A percentile compares a stretch with the other conserved stretches of the same genome.
Conservation (phyloP, 1,140 invertebrate species). For the Halesus radiatus region DNA sequence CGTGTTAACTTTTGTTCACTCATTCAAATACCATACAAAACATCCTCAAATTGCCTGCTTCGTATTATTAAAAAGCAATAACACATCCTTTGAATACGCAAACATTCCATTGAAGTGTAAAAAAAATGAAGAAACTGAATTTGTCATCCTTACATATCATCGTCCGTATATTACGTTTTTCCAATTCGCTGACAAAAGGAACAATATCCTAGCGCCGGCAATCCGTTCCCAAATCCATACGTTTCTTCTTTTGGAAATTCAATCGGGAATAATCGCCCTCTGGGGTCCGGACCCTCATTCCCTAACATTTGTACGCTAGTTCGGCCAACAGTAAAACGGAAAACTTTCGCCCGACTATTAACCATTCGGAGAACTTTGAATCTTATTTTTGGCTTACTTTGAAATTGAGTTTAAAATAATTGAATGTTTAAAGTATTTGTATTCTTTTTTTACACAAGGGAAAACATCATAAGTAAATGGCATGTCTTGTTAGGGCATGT, state of each 20-base stretch:
- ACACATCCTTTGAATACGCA: background rate
- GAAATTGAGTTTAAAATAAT: too few species aligned
- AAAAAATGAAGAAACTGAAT: conserved; percentile 1
- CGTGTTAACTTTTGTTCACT: too few species aligned
- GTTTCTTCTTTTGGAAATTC: conserved; percentile 25
- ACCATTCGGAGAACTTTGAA: too few species aligned
- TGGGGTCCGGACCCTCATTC: background rate
- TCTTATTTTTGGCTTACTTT: too few species aligned
- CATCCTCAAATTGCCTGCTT: too few species aligned
- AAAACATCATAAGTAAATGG: too few species aligned
- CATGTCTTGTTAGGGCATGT: too few species aligned
- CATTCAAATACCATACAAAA: too few species aligned
- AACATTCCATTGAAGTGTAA: background rate
- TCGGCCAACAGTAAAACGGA: conserved; percentile 6
- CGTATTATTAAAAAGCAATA: too few species aligned
- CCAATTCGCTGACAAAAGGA: conserved; percentile 18
- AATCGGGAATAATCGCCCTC: conserved; percentile 23
- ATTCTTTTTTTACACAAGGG: too few species aligned
- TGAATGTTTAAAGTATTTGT: too few species aligned
- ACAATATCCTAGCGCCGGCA: background rate
- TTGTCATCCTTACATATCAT: conserved; percentile 1
- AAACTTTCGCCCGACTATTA: background rate
- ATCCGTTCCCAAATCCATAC: conserved; percentile 27
- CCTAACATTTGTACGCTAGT: conserved; percentile 6
- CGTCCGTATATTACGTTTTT: conserved; percentile 8